These are phyloP conservation scores for Glomeris marginata DNA, from an alignment of 2,888 invertebrate species.

Conservation along the genomic window DNA sequence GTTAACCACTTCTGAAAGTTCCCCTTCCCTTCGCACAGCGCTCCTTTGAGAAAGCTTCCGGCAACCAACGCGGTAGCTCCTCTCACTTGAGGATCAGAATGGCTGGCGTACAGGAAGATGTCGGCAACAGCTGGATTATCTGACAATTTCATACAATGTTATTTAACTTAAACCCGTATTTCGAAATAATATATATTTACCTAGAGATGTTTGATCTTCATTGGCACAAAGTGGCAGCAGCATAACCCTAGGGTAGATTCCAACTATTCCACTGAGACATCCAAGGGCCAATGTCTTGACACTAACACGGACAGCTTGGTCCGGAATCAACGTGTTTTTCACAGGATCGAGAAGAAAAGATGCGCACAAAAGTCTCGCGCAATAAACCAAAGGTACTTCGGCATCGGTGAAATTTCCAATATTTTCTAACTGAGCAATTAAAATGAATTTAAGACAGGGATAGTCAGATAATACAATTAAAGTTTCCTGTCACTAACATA, in stretches of 20 bases:
- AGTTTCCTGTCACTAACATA: not conserved
- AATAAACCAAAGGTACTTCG: conserved; percentile 51
- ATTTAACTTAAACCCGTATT: conserved; percentile 12
- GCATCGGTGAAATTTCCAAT: conserved; percentile 50
- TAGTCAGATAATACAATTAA: too few species aligned
- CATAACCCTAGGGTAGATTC: conserved; percentile 55
- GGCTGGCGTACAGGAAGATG: conserved; percentile 49
- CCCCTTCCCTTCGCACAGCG: conserved; percentile 38
- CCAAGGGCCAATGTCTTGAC: conserved; percentile 73
- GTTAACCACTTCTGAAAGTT: conserved; percentile 14
- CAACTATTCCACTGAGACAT: conserved; percentile 59
- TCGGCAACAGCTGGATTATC: conserved; percentile 48
- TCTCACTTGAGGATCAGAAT: conserved; percentile 66
- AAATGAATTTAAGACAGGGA: not conserved
- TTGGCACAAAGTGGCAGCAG: conserved; percentile 38
- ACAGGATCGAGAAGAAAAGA: conserved; percentile 55
- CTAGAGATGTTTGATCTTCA: not conserved
- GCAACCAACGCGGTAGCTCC: conserved; percentile 53
- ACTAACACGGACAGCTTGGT: conserved; percentile 66
- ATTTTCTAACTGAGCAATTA: conserved; percentile 38
- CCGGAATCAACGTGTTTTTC: conserved; percentile 46
- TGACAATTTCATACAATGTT: not conserved
- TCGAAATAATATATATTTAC: not conserved
- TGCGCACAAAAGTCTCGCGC: conserved; percentile 52
- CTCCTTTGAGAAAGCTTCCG: conserved; percentile 47